Base-by-base conservation (phyloP, 2,113 vertebrate species). In the Australoheros scitulus region DNA sequence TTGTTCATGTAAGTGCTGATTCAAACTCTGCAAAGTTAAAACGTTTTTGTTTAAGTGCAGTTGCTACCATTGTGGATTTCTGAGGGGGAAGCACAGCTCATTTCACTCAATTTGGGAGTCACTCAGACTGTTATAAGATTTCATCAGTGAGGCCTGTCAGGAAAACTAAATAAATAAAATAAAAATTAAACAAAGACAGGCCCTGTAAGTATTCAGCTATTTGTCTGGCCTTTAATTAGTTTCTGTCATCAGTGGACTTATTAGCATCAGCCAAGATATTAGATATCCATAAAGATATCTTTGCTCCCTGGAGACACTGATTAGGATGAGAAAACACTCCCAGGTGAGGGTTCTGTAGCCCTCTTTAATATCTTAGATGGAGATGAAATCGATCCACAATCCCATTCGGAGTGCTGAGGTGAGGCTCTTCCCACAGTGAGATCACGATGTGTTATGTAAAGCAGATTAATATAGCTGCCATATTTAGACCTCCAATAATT, bases 391-490 rank as follows among this genome's bases (percentile, higher is more conserved):
- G 92, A 93, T 94, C 91, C 82, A 61, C 61, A 65, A 65, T 80
- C 77, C 88, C 84, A 6, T 57, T 52, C 13, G 70, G 84, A 88
- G 80, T 79, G 83, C 77, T 75, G 82, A 89, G 90, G 88, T 93
- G 92, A 92, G 82, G 55, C 82, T 82, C 79, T 94, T 94, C 93
- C 92, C 92, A 92, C 92, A 91, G 77, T 76, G 76, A 84, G 70
- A 61, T 61, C 41, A 79, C 6, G 8, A 74, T 64, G 75, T 60
- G 76, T 90, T 90, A 79, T 22, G 83, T 85, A 87, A 93, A 87
- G 80, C 47, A 79, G 87, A 92, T 91, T 92, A 92, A 91, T 91
- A 88, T 80, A 13, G 8, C 77, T 15, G 77, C 79, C 80, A 52
- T 83, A 89, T 83, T 91, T 80, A 87, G 82, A 80, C 50, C 41